A percentile compares a stretch with the other conserved stretches of the same genome.
These are phyloP conservation scores for Drosophila glabriapex DNA, from an alignment of 2,888 invertebrate genomes.

Conservation along the genomic window DNA sequence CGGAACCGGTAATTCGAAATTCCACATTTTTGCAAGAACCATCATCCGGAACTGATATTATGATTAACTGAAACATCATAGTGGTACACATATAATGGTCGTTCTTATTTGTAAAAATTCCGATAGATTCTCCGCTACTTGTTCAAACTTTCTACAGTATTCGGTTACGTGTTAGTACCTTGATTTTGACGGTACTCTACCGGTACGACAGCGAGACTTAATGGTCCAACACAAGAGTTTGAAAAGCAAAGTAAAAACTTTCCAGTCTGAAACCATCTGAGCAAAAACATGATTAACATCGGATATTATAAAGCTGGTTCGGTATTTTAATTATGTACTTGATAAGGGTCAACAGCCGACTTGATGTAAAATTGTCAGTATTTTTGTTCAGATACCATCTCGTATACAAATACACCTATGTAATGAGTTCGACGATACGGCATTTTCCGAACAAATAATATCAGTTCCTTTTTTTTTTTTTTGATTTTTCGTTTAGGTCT, in stretches of 20 bases:
- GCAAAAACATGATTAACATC: not conserved
- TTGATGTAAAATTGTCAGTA: not conserved
- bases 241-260: not conserved
- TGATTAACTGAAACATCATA: not conserved
- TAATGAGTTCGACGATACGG: not conserved
- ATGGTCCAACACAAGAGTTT: not conserved
- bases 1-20: not conserved
- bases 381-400: no score
- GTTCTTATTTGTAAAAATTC: not conserved
- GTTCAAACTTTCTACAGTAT: not conserved
- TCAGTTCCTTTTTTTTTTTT: not conserved
- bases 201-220: not conserved
- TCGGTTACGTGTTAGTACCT: not conserved
- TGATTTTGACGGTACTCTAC: not conserved
- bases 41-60: not conserved
- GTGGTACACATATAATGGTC: not conserved
- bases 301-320: not conserved
- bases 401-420: not conserved
- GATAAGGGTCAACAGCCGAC: not conserved
- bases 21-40: not conserved
- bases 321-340: not conserved
- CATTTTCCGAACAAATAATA: not conserved
- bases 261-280: not conserved
- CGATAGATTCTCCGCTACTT: not conserved
- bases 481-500: constrained; percentile 87